Conservation (phyloP, 1,140 invertebrate genomes). For the Thereuonema tuberculata region DNA sequence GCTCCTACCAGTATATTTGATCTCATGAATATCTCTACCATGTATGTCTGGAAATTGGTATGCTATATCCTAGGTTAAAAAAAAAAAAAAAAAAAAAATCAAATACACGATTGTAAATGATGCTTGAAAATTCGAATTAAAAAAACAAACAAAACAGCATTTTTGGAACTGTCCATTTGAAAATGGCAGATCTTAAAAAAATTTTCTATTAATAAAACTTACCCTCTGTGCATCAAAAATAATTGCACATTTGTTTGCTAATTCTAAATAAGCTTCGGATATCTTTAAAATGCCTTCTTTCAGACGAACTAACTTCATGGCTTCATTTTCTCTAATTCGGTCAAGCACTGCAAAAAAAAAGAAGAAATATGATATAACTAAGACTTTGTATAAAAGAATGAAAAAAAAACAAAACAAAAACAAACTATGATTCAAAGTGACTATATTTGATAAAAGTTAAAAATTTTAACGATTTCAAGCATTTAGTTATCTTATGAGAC, state of each 20-base stretch:
- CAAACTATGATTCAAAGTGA: no score
- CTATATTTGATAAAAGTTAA: background rate
- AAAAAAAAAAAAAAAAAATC: no score
- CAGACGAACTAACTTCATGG: constrained; percentile 39
- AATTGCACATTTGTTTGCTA: constrained; percentile 35
- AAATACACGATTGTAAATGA: no score
- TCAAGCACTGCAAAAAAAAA: constrained; percentile 33
- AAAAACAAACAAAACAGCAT: no score
- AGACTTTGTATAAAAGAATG: background rate
- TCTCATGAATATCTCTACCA: constrained; percentile 2
- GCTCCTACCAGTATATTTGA: constrained; percentile 6
- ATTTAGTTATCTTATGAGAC: no score
- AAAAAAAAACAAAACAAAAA: background rate
- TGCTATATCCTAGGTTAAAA: constrained; percentile 9
- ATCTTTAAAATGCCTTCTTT: constrained; percentile 38
- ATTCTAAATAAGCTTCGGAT: constrained; percentile 36
- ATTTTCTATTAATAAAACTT: no score
- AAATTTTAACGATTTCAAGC: no score
- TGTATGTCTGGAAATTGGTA: constrained; percentile 2
- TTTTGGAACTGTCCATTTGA: no score
- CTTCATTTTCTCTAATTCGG: constrained; percentile 38
- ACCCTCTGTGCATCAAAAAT: constrained; percentile 38
- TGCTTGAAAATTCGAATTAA: no score
- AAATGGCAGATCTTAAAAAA: no score
- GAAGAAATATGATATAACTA: background rate